Evolutionary conservation across 2,888 invertebrate genomes (phyloP), one percentile per base, ranked within the genome.

Genomic region (Apeira syringaria): DNA sequence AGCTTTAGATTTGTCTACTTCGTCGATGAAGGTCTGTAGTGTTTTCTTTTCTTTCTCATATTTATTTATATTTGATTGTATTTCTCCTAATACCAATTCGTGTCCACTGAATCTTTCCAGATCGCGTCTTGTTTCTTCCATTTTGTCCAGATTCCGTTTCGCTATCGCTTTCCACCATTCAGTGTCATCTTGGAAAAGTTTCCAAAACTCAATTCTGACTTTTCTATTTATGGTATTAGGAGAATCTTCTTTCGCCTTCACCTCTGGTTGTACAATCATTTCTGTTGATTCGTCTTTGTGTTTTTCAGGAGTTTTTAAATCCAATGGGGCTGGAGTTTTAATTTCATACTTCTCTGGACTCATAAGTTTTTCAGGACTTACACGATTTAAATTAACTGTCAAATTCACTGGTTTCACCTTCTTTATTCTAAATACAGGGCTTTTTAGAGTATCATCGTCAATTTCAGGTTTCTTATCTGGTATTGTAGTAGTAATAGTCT

Each of bases 161-260:
- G 90, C 89, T 10, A 90, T 52, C 0, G 80, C 88, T 36, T 81
- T 87, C 90, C 90, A 90, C 78, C 87, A 83, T 34, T 89, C 90
- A 0, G 87, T 79, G 20, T 90, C 90, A 43, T 89, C 83, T 52
- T 80, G 82, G 51, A 90, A 89, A 58, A 90, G 68, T 37, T 77
- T 81, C 87, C 87, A 88, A 53, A 89, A 88, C 28, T 86, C 74
- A 17, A 68, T 61, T 47, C 69, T 77, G 0, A 74, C 68, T 51
- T 74, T 73, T 42, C 61, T 78, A 1, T 68, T 61, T 12, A 68
- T 54, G 0, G 68, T 70, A 10, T 56, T 65, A 0, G 63, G 61
- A 24, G 68, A 68, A 5, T 48, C 43, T 0, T 59, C 47, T 6
- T 59, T 57, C 3, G 55, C 28, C 10, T 61, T 68, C 0, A 69